phyloP scores from a whole-genome alignment of 2,797 vertebrate genomes.

The Rhinophrynus dorsalis region DNA sequence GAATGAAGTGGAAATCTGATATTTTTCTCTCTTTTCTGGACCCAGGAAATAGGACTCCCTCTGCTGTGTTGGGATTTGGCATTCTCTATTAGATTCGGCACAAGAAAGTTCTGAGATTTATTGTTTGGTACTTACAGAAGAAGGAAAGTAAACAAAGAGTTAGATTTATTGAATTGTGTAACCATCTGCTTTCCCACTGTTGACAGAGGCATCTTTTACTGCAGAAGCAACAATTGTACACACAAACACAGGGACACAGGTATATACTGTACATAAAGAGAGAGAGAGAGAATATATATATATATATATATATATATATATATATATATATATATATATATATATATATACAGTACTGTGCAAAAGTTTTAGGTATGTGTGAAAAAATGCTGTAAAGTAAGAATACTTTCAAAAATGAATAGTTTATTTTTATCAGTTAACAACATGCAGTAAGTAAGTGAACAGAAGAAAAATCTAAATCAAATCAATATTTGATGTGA shows the following conservation, averaged over 20 bases:
- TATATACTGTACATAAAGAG: too few species aligned
- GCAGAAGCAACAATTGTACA: neutral
- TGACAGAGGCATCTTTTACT: neutral
- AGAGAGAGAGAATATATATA: too few species aligned
- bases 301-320: too few species aligned
- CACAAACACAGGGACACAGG: neutral
- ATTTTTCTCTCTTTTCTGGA: slow-evolving; percentile 74
- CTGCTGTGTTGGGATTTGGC: slow-evolving; percentile 54
- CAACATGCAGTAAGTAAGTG: too few species aligned
- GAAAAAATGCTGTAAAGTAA: too few species aligned
- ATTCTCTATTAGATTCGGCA: slow-evolving; percentile 44
- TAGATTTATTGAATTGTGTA: slow-evolving; percentile 67
- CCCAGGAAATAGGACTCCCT: slow-evolving; percentile 72
- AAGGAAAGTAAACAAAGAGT: slow-evolving; percentile 55
- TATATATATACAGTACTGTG: too few species aligned
- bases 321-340: too few species aligned
- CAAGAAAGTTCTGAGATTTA: slow-evolving; percentile 54
- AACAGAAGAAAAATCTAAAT: too few species aligned
- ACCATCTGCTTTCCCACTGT: slow-evolving; percentile 5
- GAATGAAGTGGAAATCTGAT: slow-evolving; percentile 80
- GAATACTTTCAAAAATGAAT: too few species aligned
- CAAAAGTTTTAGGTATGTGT: too few species aligned
- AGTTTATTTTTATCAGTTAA: too few species aligned
- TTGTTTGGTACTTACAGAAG: slow-evolving; percentile 55
- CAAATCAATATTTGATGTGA: too few species aligned